Percentiles rank a stretch among this genome's conserved stretches.
These are phyloP conservation scores for Calameuta idolon DNA, from an alignment of 2,888 invertebrate species.

Conservation along the genomic window DNA sequence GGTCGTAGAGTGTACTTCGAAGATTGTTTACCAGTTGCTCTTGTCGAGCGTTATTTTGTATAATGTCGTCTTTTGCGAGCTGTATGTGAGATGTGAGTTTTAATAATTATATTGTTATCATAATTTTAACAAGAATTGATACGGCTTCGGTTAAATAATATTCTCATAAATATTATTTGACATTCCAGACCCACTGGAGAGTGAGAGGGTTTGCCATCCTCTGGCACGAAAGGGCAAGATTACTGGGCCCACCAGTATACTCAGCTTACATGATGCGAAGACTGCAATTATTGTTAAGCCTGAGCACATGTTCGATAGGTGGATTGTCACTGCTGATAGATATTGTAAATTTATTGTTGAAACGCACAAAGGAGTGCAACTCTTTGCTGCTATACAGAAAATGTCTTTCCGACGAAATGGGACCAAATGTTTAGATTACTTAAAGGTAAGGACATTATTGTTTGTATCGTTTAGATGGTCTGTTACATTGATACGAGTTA, in stretches of 20 bases:
- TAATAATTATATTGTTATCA: neutral
- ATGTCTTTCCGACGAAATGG: slow-evolving; percentile 65
- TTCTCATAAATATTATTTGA: neutral
- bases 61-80: slow-evolving; percentile 5
- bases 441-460: slow-evolving; percentile 56
- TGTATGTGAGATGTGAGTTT: slow-evolving; percentile 36
- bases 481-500: neutral
- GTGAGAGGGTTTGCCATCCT: slow-evolving; percentile 42
- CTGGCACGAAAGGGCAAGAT: slow-evolving; percentile 24
- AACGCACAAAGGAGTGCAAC: slow-evolving; percentile 55
- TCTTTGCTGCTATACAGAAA: slow-evolving; percentile 70
- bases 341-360: slow-evolving; percentile 51
- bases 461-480: neutral
- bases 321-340: slow-evolving; percentile 31
- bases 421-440: slow-evolving; percentile 68
- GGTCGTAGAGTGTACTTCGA: slow-evolving; percentile 27
- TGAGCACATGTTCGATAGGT: slow-evolving; percentile 31
- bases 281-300: slow-evolving; percentile 29
- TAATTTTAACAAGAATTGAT: neutral
- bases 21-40: slow-evolving; percentile 31
- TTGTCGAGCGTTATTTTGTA: slow-evolving; percentile 17
- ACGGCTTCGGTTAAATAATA: neutral
- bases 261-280: slow-evolving; percentile 7
- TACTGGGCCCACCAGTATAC: neutral
- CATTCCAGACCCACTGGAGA: slow-evolving; percentile 43